Base-by-base conservation (phyloP, 2,113 vertebrate species). In the Mustelus asterias region DNA sequence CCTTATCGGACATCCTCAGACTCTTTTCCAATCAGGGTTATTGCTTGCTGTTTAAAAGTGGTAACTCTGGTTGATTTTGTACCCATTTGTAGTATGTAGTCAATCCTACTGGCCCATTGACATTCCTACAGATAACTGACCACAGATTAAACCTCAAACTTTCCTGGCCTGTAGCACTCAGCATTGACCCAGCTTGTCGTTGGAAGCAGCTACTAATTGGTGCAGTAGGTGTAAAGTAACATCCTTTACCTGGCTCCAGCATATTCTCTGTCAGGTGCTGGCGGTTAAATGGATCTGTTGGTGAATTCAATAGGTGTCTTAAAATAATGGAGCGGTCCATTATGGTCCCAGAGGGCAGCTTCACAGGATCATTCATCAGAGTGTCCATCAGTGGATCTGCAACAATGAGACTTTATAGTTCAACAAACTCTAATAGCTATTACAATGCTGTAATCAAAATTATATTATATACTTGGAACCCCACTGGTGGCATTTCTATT, bases 331-430 rank as follows among this genome's bases (percentile, higher is more conserved):
- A 98, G 96, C 99, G 97, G 97, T 99, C 99, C 99, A 99, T 99
- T 96, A 99, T 97, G 37, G 99, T 99, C 95, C 99, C 99, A 0
- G 99, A 99, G 6, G 99, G 99, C 96, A 99, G 97, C 29, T 99
- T 98, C 97, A 99, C 99, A 0, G 99, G 99, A 96, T 99, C 99
- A 0, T 98, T 98, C 99, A 99, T 99, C 96, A 99, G 98, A 0
- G 99, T 99, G 97, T 99, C 99, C 99, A 99, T 99, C 95, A 99
- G 98, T 0, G 99, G 99, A 96, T 99, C 99, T 99, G 96, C 94
- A 69, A 95, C 96, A 93, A 67, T 96, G 88, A 97, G 5, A 95
- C 33, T 60, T n/a, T 65, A 37, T 20, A 37, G 37, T 20, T 93
- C 89, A 93, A 16, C 33, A 88, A 65, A 16, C n/a, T 93, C 89